Conservation (phyloP, 2,888 invertebrate species). For the Nymphalis c-album region DNA sequence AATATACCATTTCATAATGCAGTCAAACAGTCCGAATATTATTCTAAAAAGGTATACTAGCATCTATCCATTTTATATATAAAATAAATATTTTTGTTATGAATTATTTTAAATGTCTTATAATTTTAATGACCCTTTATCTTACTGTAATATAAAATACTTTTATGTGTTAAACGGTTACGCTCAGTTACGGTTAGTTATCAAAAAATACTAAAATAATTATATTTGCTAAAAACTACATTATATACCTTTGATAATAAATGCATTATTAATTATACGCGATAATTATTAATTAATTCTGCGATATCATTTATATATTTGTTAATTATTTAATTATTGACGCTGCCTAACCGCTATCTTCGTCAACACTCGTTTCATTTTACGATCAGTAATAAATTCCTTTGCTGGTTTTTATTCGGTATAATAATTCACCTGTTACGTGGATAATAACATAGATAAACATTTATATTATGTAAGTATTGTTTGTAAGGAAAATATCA, state of each 20-base stretch:
- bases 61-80: no score
- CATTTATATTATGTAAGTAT: no score
- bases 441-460: neutral
- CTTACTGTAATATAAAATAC: no score
- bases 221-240: neutral
- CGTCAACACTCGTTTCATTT: slow-evolving; percentile 1
- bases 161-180: no score
- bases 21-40: no score
- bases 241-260: neutral
- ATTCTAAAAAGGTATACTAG: no score
- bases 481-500: no score
- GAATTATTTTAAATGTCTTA: no score
- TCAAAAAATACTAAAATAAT: neutral
- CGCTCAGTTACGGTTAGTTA: no score
- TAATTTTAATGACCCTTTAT: no score
- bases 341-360: neutral
- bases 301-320: neutral
- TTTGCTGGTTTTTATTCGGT: slow-evolving; percentile 5
- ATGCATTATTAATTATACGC: slow-evolving; percentile 2
- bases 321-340: neutral
- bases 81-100: no score
- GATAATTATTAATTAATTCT: neutral
- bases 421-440: slow-evolving; percentile 1
- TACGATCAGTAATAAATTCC: slow-evolving; percentile 1
- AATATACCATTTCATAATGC: no score